Conservation (phyloP, 1,140 invertebrate species). For the Rhyacophila brunnea region DNA sequence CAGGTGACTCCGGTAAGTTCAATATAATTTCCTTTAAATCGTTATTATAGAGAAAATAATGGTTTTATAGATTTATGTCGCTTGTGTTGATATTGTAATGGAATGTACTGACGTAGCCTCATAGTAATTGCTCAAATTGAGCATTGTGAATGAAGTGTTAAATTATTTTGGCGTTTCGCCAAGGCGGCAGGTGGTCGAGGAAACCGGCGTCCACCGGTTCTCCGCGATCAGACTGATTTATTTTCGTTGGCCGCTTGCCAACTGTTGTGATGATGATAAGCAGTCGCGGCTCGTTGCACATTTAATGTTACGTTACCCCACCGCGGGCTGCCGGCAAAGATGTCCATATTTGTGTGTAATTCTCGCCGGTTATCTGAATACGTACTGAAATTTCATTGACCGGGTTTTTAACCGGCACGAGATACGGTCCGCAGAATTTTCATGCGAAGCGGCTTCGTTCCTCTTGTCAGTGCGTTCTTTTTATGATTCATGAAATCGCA, state of each 20-base stretch:
- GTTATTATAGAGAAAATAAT: too few relatives aligned
- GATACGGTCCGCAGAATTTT: conserved; percentile 12
- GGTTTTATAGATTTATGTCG: too few relatives aligned
- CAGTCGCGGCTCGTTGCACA: conserved; percentile 8
- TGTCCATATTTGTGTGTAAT: conserved; percentile 15
- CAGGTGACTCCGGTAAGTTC: conserved; percentile 16
- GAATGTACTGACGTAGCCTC: too few relatives aligned
- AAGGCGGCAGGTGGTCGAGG: conserved; percentile 5
- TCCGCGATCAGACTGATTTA: conserved; percentile 1
- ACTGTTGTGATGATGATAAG: neutral
- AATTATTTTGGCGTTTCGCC: conserved; percentile 10
- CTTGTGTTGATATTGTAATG: too few relatives aligned
- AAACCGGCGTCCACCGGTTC: conserved; percentile 7
- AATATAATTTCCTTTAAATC: too few relatives aligned
- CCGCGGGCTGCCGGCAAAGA: conserved; percentile 3
- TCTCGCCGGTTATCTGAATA: conserved; percentile 13
- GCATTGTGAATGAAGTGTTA: too few relatives aligned
- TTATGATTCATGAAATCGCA: conserved; percentile 15
- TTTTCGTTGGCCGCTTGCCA: conserved; percentile 9
- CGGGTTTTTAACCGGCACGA: conserved; percentile 19
- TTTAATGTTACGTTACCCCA: conserved; percentile 8
- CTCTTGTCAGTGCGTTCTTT: conserved; percentile 15
- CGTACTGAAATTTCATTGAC: conserved; percentile 16
- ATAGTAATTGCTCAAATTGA: too few relatives aligned
- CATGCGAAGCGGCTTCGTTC: neutral